Conservation (phyloP, 2,888 invertebrate genomes). For the Drosophila stalkeri region DNA sequence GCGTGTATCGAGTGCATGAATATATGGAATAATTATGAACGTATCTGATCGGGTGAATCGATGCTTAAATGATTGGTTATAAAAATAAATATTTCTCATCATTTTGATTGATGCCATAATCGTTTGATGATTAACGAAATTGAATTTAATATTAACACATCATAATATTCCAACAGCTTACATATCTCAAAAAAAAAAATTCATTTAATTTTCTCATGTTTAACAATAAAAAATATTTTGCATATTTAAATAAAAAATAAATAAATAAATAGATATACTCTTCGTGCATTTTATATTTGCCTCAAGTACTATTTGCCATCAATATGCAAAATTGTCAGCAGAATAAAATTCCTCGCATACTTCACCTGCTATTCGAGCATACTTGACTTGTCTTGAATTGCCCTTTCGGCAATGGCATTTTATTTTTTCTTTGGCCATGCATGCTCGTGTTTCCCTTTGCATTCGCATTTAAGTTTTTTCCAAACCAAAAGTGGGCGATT, state of each 20-base stretch:
- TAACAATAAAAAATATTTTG: background rate
- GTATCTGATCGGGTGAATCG: slow-evolving; percentile 31
- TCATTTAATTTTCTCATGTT: background rate
- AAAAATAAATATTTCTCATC: background rate
- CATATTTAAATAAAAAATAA: background rate
- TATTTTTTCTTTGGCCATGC: slow-evolving; percentile 1
- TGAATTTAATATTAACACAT: background rate
- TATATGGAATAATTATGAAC: slow-evolving; percentile 5
- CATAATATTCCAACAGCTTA: background rate
- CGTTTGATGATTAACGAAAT: background rate
- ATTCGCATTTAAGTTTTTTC: slow-evolving; percentile 25
- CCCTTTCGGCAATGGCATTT: slow-evolving; percentile 33
- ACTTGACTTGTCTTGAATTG: slow-evolving; percentile 45
- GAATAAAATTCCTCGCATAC: slow-evolving; percentile 25
- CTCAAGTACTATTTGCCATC: slow-evolving; percentile 28
- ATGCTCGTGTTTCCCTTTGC: slow-evolving; percentile 14
- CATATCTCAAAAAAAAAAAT: background rate
- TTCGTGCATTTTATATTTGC: background rate
- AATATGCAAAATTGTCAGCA: slow-evolving; percentile 45
- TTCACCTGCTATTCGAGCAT: slow-evolving; percentile 28
- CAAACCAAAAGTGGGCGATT: slow-evolving; percentile 34
- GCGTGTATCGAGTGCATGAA: background rate
- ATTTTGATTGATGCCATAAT: background rate
- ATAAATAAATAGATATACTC: background rate
- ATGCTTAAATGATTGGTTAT: background rate